Conservation (phyloP, 2,888 invertebrate genomes). For the Bibio marci region DNA sequence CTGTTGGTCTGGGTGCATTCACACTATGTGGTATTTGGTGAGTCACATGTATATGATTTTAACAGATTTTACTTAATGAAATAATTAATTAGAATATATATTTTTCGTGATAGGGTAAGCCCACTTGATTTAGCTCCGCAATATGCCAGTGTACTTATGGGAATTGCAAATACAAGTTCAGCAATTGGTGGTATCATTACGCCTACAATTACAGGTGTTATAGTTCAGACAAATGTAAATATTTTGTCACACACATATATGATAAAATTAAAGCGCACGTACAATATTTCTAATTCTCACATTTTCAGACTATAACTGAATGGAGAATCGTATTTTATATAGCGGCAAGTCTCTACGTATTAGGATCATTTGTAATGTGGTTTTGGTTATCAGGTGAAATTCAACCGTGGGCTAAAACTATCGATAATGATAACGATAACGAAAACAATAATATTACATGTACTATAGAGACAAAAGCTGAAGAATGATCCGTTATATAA, state of each 20-base stretch:
- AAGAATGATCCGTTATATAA: no score
- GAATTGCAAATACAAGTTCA: constrained; percentile 76
- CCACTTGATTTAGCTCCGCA: constrained; percentile 84
- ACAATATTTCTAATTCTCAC: no score
- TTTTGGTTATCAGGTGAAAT: no score
- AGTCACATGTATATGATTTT: no score
- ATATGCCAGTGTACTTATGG: constrained; percentile 82
- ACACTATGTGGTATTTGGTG: constrained; percentile 90
- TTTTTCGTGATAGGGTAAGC: constrained; percentile 38
- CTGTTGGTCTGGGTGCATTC: constrained; percentile 81
- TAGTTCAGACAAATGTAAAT: constrained; percentile 55
- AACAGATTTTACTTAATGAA: no score
- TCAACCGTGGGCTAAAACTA: no score
- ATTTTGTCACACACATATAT: not conserved
- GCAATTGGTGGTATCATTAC: constrained; percentile 85
- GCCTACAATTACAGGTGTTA: constrained; percentile 61
- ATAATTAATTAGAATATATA: no score
- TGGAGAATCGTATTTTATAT: constrained; percentile 3
- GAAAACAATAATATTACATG: no score
- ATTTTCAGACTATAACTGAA: constrained; percentile 32
- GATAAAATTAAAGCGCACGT: no score
- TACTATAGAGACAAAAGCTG: no score
- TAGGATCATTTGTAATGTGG: not conserved
- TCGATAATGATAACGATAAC: no score
- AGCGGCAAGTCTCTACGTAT: constrained; percentile 2